Percentiles rank a stretch among this genome's conserved stretches.
These are phyloP conservation scores for Diarsia brunnea DNA, from an alignment of 2,888 invertebrate genomes.

Conservation along the genomic window DNA sequence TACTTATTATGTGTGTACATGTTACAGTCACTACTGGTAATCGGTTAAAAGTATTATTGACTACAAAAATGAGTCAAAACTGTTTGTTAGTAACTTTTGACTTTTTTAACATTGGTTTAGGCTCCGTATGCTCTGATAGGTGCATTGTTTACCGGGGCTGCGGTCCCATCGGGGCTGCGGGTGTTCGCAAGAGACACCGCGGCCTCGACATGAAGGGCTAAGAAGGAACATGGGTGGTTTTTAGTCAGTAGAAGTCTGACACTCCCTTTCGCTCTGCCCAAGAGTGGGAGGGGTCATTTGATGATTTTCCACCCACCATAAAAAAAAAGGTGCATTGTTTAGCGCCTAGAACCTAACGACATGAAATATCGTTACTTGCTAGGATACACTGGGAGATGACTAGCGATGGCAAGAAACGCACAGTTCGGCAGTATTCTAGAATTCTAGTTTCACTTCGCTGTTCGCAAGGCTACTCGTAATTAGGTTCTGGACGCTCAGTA, in stretches of 20 bases:
- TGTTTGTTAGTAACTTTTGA: neutral
- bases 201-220: no score
- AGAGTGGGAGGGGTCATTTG: no score
- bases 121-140: neutral
- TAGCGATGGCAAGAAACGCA: neutral
- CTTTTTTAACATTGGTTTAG: neutral
- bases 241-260: no score
- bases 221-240: no score
- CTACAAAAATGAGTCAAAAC: neutral
- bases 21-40: neutral
- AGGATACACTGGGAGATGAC: neutral
- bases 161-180: no score
- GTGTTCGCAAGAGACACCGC: no score
- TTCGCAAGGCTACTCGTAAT: neutral
- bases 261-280: no score
- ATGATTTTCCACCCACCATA: no score
- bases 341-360: no score
- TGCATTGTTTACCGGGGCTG: neutral
- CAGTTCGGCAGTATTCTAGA: neutral
- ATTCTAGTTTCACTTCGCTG: neutral
- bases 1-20: conserved; percentile 54
- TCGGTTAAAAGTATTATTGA: neutral
- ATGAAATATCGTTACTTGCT: neutral
- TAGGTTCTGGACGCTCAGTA: neutral
- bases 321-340: neutral